Evolutionary conservation across 2,113 vertebrate species (phyloP), one percentile per base, ranked within the genome.

Genomic region (Drymodes brunneopygia): DNA sequence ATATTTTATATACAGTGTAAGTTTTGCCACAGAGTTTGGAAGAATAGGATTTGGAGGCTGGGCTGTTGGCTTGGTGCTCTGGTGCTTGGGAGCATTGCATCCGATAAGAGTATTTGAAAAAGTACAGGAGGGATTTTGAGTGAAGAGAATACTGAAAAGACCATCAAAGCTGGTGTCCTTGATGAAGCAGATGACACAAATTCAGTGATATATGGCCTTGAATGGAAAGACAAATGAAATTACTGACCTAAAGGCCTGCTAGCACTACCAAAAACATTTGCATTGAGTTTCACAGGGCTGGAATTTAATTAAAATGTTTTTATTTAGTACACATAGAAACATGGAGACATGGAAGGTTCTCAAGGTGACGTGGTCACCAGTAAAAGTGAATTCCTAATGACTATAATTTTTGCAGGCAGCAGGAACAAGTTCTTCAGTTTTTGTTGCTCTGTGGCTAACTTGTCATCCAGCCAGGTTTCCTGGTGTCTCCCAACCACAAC

Each of bases 301-400:
- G 13, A 3, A 84, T 78, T 81, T 60, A 79, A 64, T 83, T 0
- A 14, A 51, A 71, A 35, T 10, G 0, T 6, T 19, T 79, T 35
- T 56, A 50, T 33, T 31, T 42, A 77, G 4, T 70, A 67, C 28
- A 44, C 8, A 21, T 6, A 56, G 36, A 78, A 83, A 47, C 15
- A 20, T 36, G n/a, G 54, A 69, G 25, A 54, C 8, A 11, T 51
- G 11, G 8, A 24, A 78, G 8, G 19, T 66, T 66, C 42, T 94
- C 0, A 0, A 33, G 8, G 10, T 67, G 21, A 40, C 24, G 70
- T 71, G 33, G 3, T 77, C 40, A 48, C 23, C 3, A 4, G 10
- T 72, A 64, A 47, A 74, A 81, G 18, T 31, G 53, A 9, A 65
- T 79, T 87, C 45, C 20, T 87, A 84, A 53, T 13, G 16, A 18